These are phyloP conservation scores for Carettochelys insculpta DNA, from an alignment of 2,113 vertebrate species.

Conservation along the genomic window DNA sequence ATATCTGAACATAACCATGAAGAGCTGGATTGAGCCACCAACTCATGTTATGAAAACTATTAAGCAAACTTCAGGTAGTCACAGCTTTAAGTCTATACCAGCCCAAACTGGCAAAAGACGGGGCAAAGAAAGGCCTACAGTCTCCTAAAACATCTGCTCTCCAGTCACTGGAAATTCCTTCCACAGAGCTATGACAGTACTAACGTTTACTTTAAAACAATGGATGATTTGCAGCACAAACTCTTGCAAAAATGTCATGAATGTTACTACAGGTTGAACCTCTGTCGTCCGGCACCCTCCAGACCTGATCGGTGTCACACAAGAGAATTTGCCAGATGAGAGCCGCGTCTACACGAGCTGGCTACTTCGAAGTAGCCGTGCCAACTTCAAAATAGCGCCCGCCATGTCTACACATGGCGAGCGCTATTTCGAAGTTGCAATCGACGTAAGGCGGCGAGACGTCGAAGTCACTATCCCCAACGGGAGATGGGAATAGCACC, in stretches of 20 bases:
- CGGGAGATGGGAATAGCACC: too few species aligned
- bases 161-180: not conserved
- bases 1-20: not conserved
- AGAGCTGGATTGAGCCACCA: not conserved
- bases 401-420: too few species aligned
- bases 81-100: not conserved
- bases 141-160: not conserved
- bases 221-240: rapidly evolving
- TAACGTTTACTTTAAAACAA: not conserved
- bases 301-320: too few species aligned
- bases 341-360: too few species aligned
- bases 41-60: not conserved
- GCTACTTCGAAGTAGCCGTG: too few species aligned
- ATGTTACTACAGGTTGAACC: too few species aligned
- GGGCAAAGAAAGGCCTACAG: not conserved
- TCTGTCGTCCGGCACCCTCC: too few species aligned
- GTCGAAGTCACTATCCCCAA: too few species aligned
- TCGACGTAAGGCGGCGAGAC: too few species aligned
- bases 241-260: not conserved
- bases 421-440: too few species aligned
- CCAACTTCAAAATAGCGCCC: too few species aligned
- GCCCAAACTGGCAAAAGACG: not conserved
- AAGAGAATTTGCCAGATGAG: too few species aligned
- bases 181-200: not conserved
- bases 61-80: not conserved